A percentile compares a stretch with the other conserved stretches of the same genome.
Conservation (phyloP, 2,113 vertebrate genomes). For the Acanthochromis polyacanthus region DNA sequence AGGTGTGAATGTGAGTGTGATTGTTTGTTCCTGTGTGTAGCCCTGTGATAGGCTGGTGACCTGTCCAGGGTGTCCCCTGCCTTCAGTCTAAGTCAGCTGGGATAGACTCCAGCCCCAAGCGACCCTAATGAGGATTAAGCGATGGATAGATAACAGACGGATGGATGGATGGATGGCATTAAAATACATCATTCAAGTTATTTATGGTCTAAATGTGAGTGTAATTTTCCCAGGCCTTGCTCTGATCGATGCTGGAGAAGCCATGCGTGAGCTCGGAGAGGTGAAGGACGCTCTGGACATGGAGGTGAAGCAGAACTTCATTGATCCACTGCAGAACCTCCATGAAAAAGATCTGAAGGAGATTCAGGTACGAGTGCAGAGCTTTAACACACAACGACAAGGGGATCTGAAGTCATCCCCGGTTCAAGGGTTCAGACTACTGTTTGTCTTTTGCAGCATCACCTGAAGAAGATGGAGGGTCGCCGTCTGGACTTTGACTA, state of each 20-base stretch:
- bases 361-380: constrained; percentile 88
- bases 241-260: constrained; percentile 93
- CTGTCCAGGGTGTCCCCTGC: too few species aligned
- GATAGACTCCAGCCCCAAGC: too few species aligned
- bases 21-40: too few species aligned
- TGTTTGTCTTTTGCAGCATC: constrained; percentile 86
- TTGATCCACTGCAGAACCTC: constrained; percentile 97
- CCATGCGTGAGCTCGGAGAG: constrained; percentile 95
- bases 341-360: constrained; percentile 98
- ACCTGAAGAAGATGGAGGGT: constrained; percentile 97
- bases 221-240: constrained; percentile 86
- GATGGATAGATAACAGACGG: too few species aligned
- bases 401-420: neutral
- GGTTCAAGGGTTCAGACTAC: neutral
- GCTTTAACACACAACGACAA: too few species aligned
- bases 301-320: constrained; percentile 99
- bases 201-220: constrained; percentile 1
- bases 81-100: too few species aligned
- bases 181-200: neutral
- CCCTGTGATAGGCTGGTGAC: too few species aligned
- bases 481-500: constrained; percentile 98
- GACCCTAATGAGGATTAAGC: too few species aligned
- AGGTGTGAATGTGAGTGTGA: too few species aligned
- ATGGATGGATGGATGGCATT: neutral
- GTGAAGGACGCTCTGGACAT: constrained; percentile 98